These are phyloP conservation scores for Takifugu flavidus DNA, from an alignment of 2,113 vertebrate species.

Conservation along the genomic window DNA sequence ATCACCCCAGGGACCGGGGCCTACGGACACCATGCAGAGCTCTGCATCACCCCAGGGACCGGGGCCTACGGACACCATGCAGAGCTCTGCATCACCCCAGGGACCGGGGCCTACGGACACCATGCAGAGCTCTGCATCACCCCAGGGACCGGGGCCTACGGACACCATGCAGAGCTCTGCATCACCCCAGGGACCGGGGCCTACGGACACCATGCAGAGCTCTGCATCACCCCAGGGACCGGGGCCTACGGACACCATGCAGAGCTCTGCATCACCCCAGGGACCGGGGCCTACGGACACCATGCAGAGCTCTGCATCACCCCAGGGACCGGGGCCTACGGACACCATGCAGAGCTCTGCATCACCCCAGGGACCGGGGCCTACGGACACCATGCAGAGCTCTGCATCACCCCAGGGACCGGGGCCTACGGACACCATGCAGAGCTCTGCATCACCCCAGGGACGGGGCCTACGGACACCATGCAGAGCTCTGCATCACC, in stretches of 20 bases:
- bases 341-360: constrained; percentile 14
- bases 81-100: background rate
- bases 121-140: constrained; percentile 8
- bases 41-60: background rate
- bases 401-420: too few relatives aligned
- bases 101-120: constrained; percentile 11
- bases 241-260: constrained; percentile 21
- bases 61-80: constrained; percentile 21
- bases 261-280: background rate
- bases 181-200: background rate
- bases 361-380: background rate
- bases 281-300: constrained; percentile 11
- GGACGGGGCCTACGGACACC: too few relatives aligned
- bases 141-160: constrained; percentile 1
- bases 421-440: too few relatives aligned
- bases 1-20: background rate
- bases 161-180: constrained; percentile 14
- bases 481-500: background rate
- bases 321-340: constrained; percentile 1
- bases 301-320: constrained; percentile 8
- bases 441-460: too few relatives aligned
- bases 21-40: constrained; percentile 23
- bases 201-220: constrained; percentile 23
- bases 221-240: background rate
- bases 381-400: constrained; percentile 22